Evolutionary conservation across 2,797 vertebrate species (phyloP).

Genomic region (Eulemur albifrons): DNA sequence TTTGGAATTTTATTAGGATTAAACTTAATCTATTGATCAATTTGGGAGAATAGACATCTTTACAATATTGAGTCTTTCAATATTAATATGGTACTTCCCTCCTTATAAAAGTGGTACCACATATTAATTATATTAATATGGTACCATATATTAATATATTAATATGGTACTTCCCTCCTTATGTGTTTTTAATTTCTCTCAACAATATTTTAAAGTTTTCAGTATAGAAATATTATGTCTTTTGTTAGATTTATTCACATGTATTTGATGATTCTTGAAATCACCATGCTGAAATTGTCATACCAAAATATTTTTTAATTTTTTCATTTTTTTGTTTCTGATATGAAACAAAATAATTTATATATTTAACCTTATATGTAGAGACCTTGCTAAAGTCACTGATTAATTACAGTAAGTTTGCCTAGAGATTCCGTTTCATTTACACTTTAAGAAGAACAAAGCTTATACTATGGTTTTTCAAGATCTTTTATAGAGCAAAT

Average conservation of each 20-base stretch:
- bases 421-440: neutral
- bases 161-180: neutral
- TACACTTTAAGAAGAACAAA: neutral
- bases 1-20: neutral
- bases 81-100: neutral
- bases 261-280: neutral
- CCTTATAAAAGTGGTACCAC: no score
- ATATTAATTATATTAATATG: no score
- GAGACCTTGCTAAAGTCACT: neutral
- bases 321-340: neutral
- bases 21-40: neutral
- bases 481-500: neutral
- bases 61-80: neutral
- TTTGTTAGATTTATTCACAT: neutral
- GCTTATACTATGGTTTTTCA: neutral
- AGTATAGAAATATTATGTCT: neutral
- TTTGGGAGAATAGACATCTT: neutral
- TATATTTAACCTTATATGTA: neutral
- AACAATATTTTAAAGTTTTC: neutral
- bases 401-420: neutral
- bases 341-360: neutral
- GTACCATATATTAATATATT: neutral
- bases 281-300: neutral
- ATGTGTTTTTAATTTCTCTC: neutral
- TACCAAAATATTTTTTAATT: neutral